phyloP scores from a whole-genome alignment of 1,140 invertebrate genomes.

The Drosophila equinoxialis region DNA sequence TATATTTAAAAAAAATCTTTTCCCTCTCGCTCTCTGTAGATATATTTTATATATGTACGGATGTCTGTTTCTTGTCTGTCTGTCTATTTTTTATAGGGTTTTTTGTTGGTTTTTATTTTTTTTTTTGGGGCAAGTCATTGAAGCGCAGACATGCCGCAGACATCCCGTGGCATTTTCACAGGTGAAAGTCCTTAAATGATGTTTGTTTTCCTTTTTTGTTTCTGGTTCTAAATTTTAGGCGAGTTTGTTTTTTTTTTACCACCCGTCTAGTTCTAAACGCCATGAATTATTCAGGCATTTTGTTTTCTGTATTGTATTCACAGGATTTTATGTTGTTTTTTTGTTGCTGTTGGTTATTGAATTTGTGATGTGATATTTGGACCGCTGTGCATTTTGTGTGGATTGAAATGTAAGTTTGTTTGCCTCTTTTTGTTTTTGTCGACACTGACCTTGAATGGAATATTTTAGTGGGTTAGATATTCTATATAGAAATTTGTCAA shows the following conservation, averaged over 20 bases:
- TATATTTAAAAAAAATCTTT: constrained; percentile 33
- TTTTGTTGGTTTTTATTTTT: constrained; percentile 28
- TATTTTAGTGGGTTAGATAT: constrained; percentile 56
- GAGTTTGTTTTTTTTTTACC: constrained; percentile 16
- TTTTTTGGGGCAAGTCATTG: constrained; percentile 54
- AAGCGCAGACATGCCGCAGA: constrained; percentile 73
- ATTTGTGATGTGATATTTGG: constrained; percentile 31
- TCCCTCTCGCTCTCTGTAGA: constrained; percentile 13
- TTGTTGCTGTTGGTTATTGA: constrained; percentile 35
- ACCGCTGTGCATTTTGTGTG: constrained; percentile 55
- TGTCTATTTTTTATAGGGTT: constrained; percentile 22
- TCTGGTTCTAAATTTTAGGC: constrained; percentile 37
- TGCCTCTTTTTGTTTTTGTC: constrained; percentile 25
- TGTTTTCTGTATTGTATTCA: not conserved
- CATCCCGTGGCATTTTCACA: constrained; percentile 67
- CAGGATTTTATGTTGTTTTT: constrained; percentile 34
- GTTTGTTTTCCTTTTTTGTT: constrained; percentile 33
- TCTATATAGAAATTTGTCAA: constrained; percentile 44
- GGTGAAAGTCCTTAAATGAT: constrained; percentile 69
- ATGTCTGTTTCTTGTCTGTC: constrained; percentile 32
- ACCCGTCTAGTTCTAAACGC: constrained; percentile 67
- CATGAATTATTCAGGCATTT: constrained; percentile 72
- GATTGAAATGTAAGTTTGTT: constrained; percentile 44
- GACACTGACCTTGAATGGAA: constrained; percentile 62
- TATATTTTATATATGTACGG: not conserved